A percentile compares a stretch with the other conserved stretches of the same genome.
phyloP scores from a whole-genome alignment of 1,140 invertebrate genomes.

The Eriosoma lanigerum region DNA sequence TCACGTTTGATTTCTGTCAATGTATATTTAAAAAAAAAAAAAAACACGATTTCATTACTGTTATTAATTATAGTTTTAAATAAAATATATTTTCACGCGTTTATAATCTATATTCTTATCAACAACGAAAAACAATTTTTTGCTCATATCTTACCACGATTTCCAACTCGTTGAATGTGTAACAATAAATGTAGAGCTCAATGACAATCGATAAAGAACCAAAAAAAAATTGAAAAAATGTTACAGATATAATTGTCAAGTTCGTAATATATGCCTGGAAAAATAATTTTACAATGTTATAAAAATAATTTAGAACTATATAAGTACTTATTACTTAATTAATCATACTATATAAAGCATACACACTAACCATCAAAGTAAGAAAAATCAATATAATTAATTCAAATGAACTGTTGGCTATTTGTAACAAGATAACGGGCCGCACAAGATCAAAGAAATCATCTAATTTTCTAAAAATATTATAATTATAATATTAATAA shows the following conservation, averaged over 20 bases:
- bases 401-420: background rate
- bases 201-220: background rate
- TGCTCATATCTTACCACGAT: background rate
- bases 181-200: conserved; percentile 11
- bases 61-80: too few relatives aligned
- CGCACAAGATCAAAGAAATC: background rate
- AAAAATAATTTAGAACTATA: background rate
- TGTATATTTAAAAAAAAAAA: background rate
- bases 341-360: too few relatives aligned
- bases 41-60: background rate
- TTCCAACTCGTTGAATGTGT: background rate
- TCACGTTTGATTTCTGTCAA: background rate
- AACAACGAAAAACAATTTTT: background rate
- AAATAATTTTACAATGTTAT: background rate
- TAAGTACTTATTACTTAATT: background rate
- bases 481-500: too few relatives aligned
- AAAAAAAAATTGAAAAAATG: background rate
- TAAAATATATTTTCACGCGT: too few relatives aligned
- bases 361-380: background rate
- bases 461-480: background rate
- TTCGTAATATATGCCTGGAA: background rate
- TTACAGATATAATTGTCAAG: background rate
- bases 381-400: background rate
- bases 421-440: background rate
- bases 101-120: too few relatives aligned